phyloP scores from a whole-genome alignment of 2,888 invertebrate genomes.

The Escarpia spicata region DNA sequence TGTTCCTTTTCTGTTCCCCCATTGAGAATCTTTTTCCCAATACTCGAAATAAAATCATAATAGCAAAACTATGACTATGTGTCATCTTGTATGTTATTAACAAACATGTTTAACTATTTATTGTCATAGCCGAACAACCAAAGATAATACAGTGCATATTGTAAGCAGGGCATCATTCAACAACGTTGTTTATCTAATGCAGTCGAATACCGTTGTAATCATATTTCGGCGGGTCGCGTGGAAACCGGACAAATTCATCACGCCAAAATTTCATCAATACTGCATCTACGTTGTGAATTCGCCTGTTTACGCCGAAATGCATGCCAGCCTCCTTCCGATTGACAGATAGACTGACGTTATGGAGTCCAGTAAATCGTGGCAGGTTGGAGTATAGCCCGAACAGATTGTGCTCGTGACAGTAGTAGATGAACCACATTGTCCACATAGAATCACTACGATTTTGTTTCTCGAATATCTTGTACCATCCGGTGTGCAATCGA shows the following conservation, averaged over 20 bases:
- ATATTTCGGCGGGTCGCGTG: not conserved
- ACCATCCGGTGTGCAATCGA: too few species aligned
- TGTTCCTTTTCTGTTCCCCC: too few species aligned
- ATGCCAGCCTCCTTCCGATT: slow-evolving; percentile 52
- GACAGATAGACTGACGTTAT: slow-evolving; percentile 40
- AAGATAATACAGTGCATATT: too few species aligned
- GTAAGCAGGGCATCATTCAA: too few species aligned
- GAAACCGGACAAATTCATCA: slow-evolving; percentile 28
- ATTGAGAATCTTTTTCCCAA: too few species aligned
- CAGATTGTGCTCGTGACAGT: not conserved
- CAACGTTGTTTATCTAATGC: too few species aligned
- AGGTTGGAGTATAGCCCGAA: slow-evolving; percentile 14
- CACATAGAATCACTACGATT: slow-evolving; percentile 39
- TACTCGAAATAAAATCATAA: too few species aligned
- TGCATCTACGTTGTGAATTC: slow-evolving; percentile 5
- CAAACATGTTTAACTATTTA: too few species aligned
- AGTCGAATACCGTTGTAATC: slow-evolving; percentile 26
- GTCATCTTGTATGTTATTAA: too few species aligned
- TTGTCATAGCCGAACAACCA: too few species aligned
- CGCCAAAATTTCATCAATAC: slow-evolving; percentile 27
- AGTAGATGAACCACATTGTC: slow-evolving; percentile 20
- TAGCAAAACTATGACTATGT: too few species aligned
- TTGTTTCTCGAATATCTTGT: too few species aligned
- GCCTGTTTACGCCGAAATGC: slow-evolving; percentile 41
- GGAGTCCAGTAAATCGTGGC: not conserved